Evolutionary conservation across 2,797 vertebrate genomes (phyloP).

Genomic region (Gobionotothen gibberifrons): DNA sequence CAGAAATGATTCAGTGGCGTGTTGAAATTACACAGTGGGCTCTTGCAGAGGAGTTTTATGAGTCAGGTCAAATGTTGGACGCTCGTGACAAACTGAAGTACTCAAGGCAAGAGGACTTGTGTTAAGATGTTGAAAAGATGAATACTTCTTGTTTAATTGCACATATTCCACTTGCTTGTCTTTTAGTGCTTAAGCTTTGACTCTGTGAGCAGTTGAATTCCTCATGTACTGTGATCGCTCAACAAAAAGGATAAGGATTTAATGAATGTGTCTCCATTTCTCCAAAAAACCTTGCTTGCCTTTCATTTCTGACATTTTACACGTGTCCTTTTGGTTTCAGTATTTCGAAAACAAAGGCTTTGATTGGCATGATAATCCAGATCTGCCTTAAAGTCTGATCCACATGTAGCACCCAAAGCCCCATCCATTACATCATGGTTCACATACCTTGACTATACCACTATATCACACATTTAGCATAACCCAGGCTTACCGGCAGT

Average conservation of each 20-base stretch:
- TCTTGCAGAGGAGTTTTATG: constrained; percentile 48
- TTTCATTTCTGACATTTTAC: constrained; percentile 4
- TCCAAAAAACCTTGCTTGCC: constrained; percentile 2
- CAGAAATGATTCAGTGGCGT: constrained; percentile 67
- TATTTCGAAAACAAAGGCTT: not conserved
- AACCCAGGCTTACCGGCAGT: not conserved
- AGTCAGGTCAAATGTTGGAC: constrained; percentile 38
- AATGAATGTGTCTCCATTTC: constrained; percentile 3
- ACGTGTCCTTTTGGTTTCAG: not conserved
- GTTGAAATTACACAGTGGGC: constrained; percentile 62
- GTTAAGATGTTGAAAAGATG: constrained; percentile 25
- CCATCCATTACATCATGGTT: not conserved
- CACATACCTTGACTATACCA: not conserved
- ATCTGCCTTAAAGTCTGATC: not conserved
- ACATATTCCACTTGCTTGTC: not conserved
- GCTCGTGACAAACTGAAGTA: constrained; percentile 21
- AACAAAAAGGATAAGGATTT: not conserved
- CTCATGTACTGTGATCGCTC: not conserved
- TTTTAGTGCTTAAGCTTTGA: constrained; percentile 18
- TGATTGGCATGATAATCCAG: not conserved
- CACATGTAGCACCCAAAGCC: not conserved
- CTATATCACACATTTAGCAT: not conserved
- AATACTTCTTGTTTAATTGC: constrained; percentile 21
- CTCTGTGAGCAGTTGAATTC: constrained; percentile 2
- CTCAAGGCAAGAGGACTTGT: constrained; percentile 26